A percentile compares a stretch with the other conserved stretches of the same genome.
phyloP scores from a whole-genome alignment of 2,113 vertebrate species.

The Fregata magnificens region DNA sequence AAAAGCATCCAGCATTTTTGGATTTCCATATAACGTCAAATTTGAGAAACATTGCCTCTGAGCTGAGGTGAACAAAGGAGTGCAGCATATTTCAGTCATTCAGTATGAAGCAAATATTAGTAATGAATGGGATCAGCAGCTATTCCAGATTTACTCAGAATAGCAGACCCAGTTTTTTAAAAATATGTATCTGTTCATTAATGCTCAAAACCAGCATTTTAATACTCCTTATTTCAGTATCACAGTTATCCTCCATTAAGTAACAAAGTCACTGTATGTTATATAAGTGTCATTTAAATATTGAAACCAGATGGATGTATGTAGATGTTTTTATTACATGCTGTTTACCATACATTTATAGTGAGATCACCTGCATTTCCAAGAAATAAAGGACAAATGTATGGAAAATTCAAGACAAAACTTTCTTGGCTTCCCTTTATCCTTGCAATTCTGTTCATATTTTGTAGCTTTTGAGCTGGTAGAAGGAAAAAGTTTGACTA shows the following conservation, averaged over 20 bases:
- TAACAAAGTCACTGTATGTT: slow-evolving; percentile 39
- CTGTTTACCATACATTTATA: not conserved
- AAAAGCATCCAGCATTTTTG: not conserved
- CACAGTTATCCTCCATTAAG: slow-evolving; percentile 18
- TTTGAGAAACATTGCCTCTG: not conserved
- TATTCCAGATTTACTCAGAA: not conserved
- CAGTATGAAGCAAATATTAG: not conserved
- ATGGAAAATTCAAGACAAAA: not conserved
- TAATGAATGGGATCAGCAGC: not conserved
- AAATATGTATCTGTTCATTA: not conserved
- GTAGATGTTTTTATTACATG: slow-evolving; percentile 42
- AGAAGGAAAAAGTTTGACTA: not conserved
- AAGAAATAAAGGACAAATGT: not conserved
- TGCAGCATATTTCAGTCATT: not conserved
- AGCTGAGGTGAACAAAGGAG: not conserved
- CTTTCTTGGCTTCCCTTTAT: not conserved
- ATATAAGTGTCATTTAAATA: slow-evolving; percentile 34
- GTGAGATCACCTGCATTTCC: not conserved
- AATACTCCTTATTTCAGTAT: slow-evolving; percentile 25
- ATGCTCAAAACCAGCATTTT: slow-evolving; percentile 28
- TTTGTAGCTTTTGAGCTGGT: not conserved
- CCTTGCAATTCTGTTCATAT: not conserved
- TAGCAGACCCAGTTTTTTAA: not conserved
- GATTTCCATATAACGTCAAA: not conserved
- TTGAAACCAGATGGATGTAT: slow-evolving; percentile 46